Conservation (phyloP, 2,797 vertebrate genomes). For the Mallotus villosus region DNA sequence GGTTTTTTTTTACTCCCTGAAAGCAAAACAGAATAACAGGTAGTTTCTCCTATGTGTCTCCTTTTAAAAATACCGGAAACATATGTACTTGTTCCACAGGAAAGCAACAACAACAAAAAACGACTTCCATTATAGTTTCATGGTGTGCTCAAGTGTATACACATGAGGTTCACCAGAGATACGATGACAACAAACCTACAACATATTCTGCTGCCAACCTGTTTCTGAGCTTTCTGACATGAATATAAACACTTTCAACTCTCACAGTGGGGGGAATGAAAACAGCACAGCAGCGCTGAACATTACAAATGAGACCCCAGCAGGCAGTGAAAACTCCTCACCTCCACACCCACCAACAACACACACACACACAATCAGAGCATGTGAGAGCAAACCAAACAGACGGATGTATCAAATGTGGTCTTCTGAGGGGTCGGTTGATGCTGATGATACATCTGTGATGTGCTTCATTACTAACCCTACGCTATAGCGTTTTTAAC, state of each 20-base stretch:
- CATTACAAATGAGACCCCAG: constrained; percentile 8
- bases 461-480: constrained; percentile 53
- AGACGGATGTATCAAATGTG: too few species aligned
- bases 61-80: background rate
- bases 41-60: background rate
- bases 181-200: background rate
- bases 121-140: background rate
- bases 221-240: background rate
- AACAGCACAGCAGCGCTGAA: background rate
- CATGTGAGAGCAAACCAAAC: background rate
- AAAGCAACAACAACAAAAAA: background rate
- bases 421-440: constrained; percentile 7
- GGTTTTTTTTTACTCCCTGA: constrained; percentile 15
- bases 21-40: constrained; percentile 10
- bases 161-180: background rate
- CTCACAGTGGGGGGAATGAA: background rate
- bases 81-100: background rate
- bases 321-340: constrained; percentile 34
- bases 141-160: background rate
- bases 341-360: constrained; percentile 10
- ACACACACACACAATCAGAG: background rate
- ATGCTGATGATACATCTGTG: constrained; percentile 43
- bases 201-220: background rate
- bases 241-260: background rate
- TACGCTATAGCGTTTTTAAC: constrained; percentile 47